A percentile compares a stretch with the other conserved stretches of the same genome.
phyloP scores from a whole-genome alignment of 2,113 vertebrate species.

The Peromyscus polionotus region DNA sequence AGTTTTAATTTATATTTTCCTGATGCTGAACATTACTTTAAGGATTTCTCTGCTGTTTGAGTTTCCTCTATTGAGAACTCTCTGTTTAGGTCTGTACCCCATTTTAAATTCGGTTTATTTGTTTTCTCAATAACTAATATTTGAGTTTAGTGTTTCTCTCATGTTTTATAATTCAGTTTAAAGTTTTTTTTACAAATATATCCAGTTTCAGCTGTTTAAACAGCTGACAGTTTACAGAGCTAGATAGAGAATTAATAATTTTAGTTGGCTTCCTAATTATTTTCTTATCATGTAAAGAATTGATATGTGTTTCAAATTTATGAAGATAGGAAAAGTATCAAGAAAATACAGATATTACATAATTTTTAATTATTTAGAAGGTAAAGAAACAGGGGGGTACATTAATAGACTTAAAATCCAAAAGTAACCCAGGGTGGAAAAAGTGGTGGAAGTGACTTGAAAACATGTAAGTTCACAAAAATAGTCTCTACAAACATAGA shows the following conservation, averaged over 20 bases:
- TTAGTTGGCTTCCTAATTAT: constrained; percentile 42
- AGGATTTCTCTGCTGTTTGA: not conserved
- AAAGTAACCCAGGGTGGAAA: not conserved
- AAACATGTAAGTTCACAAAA: not conserved
- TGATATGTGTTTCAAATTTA: not conserved
- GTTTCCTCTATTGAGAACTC: not conserved
- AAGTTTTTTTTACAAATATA: constrained; percentile 5
- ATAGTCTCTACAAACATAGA: not conserved
- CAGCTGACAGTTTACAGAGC: constrained; percentile 22
- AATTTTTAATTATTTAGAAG: not conserved
- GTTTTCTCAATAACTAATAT: not conserved
- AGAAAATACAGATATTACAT: constrained; percentile 17
- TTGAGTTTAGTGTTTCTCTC: not conserved
- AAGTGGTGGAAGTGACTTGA: not conserved
- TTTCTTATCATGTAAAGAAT: not conserved
- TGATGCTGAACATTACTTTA: not conserved
- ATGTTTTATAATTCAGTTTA: not conserved
- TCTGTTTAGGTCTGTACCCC: not conserved
- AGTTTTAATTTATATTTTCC: not conserved
- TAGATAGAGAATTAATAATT: constrained; percentile 23
- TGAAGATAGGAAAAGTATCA: not conserved
- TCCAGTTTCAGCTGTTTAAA: constrained; percentile 16
- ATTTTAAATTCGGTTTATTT: not conserved
- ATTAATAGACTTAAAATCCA: not conserved
- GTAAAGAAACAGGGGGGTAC: not conserved